Evolutionary conservation across 2,888 invertebrate genomes (phyloP), one percentile per base, ranked within the genome.

Genomic region (Frankliniella intonsa): DNA sequence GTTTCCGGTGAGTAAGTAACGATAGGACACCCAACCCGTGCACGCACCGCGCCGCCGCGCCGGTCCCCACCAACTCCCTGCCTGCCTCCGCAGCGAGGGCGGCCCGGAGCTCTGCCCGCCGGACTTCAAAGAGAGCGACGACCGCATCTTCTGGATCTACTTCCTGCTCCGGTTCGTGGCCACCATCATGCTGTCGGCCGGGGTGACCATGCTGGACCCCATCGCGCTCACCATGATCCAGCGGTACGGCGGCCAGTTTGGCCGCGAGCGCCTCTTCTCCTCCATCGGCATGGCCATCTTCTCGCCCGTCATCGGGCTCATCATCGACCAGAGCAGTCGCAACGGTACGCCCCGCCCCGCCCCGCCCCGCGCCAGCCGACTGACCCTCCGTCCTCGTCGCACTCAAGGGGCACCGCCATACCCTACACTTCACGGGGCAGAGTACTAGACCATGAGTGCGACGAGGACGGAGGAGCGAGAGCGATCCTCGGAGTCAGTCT

Each of bases 141-240:
- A 93, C 86, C 92, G 91, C 85, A 92, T 94, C 2, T 96, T 96
- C 87, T 95, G 95, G 92, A 90, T 94, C 83, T 96, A 97, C 87
- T 95, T 96, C 87, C 88, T 93, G 82, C 86, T 96, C 83, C 90
- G 95, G 86, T 93, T 96, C 85, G 89, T 95, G 85, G 95, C 94
- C 0, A 95, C 94, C 51, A 93, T 95, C 9, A 94, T 94, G 91
- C 89, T 94, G 86, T 93, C 94, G 9, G 95, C 95, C 50, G 94
- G 94, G n/a, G 94, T 95, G 0, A 95, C 95, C 17, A 93, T 97
- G 82, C 93, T 96, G 92, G 96, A 97, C 88, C 95, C 96, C 0
- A 95, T 96, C 84, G 94, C 95, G 0, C 89, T 96, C 84, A 94
- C 94, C 17, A 93, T 95, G 92, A 94, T 96, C 84, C 95, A 95